Conservation (phyloP, 2,113 vertebrate species). For the Callithrix jacchus region DNA sequence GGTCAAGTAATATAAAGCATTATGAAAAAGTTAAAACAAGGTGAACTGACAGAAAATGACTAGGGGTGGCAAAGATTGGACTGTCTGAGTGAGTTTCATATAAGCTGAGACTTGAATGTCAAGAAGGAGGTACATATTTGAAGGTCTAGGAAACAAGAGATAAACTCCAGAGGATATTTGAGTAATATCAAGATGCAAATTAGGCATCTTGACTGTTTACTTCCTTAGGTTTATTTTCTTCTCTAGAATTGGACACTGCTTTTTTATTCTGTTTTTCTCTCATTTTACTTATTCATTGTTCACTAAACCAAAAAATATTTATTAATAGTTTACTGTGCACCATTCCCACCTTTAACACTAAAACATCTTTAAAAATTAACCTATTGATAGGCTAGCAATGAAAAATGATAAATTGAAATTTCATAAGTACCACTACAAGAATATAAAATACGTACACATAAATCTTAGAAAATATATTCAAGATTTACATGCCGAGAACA, state of each 20-base stretch:
- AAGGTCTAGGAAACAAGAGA: neutral
- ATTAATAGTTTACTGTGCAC: neutral
- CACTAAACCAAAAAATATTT: neutral
- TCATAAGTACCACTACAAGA: neutral
- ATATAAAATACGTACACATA: neutral
- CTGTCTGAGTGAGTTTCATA: neutral
- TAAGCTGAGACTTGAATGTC: neutral
- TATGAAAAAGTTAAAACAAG: neutral
- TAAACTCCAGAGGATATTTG: neutral
- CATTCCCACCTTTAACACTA: neutral
- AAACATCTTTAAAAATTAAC: conserved; percentile 24
- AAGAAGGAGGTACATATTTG: neutral
- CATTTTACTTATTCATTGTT: neutral
- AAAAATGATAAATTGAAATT: neutral
- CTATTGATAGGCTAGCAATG: neutral
- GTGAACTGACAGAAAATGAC: neutral
- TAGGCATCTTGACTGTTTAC: neutral
- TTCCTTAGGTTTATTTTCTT: neutral
- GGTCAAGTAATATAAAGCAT: neutral
- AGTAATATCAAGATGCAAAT: neutral
- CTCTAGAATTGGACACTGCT: neutral
- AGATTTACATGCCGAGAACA: neutral
- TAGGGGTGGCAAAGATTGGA: neutral
- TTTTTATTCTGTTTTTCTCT: neutral
- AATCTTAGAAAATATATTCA: neutral